Evolutionary conservation across 2,113 vertebrate species (phyloP).

Genomic region (Reinhardtius hippoglossoides): DNA sequence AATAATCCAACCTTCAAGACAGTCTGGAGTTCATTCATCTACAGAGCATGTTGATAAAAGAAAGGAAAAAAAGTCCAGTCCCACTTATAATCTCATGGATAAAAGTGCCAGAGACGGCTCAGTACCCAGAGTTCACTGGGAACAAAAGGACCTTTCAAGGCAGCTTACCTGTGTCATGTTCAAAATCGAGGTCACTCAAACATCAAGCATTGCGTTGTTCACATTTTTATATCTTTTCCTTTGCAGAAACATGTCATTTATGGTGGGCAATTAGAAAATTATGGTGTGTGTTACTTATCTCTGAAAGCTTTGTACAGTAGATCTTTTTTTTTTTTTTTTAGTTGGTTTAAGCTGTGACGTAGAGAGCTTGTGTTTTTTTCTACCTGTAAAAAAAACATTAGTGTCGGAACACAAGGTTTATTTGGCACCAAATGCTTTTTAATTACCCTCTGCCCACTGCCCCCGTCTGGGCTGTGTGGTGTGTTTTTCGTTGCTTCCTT

Average conservation of each 20-base stretch:
- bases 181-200: constrained; percentile 35
- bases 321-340: not conserved
- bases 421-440: constrained; percentile 42
- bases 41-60: not conserved
- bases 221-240: not conserved
- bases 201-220: not conserved
- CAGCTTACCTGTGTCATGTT: constrained; percentile 54
- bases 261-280: not conserved
- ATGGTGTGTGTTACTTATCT: not conserved
- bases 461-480: constrained; percentile 12
- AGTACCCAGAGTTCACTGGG: constrained; percentile 17
- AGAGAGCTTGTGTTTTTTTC: constrained; percentile 3
- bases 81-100: constrained; percentile 10
- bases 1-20: constrained; percentile 32
- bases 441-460: constrained; percentile 2
- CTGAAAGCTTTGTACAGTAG: not conserved
- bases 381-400: not conserved
- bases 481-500: constrained; percentile 48
- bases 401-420: constrained; percentile 3
- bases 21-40: constrained; percentile 11
- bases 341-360: not conserved
- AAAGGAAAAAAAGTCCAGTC: not conserved
- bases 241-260: not conserved
- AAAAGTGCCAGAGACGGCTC: constrained; percentile 3
- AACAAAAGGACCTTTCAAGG: constrained; percentile 74